Percentiles rank a stretch among this genome's conserved stretches.
phyloP scores from a whole-genome alignment of 2,797 vertebrate species.

The Myotis planiceps region DNA sequence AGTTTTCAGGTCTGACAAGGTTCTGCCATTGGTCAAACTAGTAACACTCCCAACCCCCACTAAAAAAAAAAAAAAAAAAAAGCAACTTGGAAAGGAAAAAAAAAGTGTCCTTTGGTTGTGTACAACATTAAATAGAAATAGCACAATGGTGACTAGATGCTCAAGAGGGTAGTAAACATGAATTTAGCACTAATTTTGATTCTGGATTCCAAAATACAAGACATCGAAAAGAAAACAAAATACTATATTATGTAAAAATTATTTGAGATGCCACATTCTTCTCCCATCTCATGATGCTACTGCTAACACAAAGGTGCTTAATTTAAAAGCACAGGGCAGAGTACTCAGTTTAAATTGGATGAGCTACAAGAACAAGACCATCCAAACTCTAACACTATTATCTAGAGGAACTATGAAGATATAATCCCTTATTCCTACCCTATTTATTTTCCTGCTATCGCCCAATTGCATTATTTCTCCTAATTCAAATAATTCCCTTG shows the following conservation, averaged over 20 bases:
- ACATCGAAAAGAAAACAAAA: background rate
- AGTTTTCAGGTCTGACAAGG: background rate
- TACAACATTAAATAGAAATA: background rate
- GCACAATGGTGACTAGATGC: background rate
- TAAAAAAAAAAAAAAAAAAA: background rate
- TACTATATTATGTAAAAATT: background rate
- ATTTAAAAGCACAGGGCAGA: background rate
- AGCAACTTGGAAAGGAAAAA: background rate
- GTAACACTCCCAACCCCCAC: background rate
- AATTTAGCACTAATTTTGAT: background rate
- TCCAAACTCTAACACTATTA: fast-evolving
- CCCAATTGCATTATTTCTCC: background rate
- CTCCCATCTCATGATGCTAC: background rate
- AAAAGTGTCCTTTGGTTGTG: background rate
- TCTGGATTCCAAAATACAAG: constrained; percentile 15
- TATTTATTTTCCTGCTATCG: background rate
- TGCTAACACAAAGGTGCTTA: background rate
- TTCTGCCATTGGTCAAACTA: background rate
- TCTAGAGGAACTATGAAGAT: constrained; percentile 40
- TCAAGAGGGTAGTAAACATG: background rate
- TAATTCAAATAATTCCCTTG: background rate
- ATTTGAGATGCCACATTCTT: background rate
- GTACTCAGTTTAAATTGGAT: background rate
- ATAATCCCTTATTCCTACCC: background rate
- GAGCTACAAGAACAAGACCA: background rate